Evolutionary conservation across 2,113 vertebrate genomes (phyloP).

Genomic region (Nesogale talazaci): DNA sequence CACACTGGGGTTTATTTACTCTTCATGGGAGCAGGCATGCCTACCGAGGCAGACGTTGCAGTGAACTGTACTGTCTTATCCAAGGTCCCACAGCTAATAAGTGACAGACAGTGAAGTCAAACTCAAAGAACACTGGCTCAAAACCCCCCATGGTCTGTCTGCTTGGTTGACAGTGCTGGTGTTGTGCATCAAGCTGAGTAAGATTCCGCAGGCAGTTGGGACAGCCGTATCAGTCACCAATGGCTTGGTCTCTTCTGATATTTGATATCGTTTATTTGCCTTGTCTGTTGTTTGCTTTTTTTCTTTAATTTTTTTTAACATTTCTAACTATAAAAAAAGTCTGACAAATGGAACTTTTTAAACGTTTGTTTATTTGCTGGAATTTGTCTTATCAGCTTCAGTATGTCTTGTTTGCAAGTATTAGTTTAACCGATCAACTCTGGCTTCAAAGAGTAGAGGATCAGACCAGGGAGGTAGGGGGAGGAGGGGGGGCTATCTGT

Average conservation of each 20-base stretch:
- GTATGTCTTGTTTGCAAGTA: neutral
- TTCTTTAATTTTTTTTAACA: neutral
- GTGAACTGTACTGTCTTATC: neutral
- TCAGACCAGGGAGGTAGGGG: neutral
- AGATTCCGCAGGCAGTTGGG: neutral
- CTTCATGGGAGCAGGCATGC: neutral
- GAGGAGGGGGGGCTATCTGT: too few relatives aligned
- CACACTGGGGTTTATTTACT: neutral
- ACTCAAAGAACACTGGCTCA: neutral
- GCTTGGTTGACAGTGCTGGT: neutral
- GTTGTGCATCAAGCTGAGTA: neutral
- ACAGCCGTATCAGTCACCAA: neutral
- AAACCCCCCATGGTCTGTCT: neutral
- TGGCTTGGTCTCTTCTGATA: neutral
- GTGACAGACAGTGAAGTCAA: neutral
- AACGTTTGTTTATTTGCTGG: neutral
- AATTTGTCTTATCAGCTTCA: neutral
- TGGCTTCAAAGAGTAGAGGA: neutral
- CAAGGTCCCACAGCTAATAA: neutral
- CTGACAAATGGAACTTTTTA: neutral
- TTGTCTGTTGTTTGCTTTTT: neutral
- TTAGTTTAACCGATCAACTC: neutral
- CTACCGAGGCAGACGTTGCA: neutral
- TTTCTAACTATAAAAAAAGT: neutral
- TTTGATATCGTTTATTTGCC: constrained; percentile 8